Percentiles rank a stretch among this genome's conserved stretches.
These are phyloP conservation scores for Chydorus sphaericus DNA, from an alignment of 2,888 invertebrate species.

Conservation along the genomic window DNA sequence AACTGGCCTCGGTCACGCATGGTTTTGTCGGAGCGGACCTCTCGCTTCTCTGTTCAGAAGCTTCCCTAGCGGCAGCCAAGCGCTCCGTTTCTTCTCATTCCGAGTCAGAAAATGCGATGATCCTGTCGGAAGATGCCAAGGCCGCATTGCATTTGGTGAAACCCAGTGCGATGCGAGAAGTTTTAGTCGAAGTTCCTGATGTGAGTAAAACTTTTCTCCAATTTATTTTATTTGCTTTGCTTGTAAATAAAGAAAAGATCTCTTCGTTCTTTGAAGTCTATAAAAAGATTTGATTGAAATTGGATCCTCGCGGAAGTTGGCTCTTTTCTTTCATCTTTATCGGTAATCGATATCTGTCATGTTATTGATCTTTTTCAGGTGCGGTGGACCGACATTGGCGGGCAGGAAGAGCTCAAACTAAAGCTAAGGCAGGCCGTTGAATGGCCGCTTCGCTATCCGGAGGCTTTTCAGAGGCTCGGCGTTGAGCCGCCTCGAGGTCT, in stretches of 20 bases:
- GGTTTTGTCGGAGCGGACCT: constrained; percentile 86
- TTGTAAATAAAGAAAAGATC: neutral
- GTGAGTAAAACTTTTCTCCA: too few species aligned
- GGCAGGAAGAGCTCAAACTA: constrained; percentile 68
- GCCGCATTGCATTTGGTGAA: constrained; percentile 35
- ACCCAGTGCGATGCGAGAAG: constrained; percentile 83
- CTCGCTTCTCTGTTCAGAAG: constrained; percentile 56
- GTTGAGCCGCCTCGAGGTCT: constrained; percentile 77
- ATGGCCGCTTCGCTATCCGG: constrained; percentile 79
- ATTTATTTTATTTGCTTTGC: too few species aligned
- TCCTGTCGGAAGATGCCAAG: constrained; percentile 21
- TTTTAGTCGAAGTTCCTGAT: constrained; percentile 63
- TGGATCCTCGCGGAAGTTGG: neutral
- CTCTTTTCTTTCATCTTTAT: neutral
- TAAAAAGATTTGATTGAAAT: neutral
- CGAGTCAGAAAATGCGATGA: neutral
- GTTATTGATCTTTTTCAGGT: constrained; percentile 27
- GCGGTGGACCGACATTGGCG: constrained; percentile 86
- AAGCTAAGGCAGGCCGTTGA: constrained; percentile 79
- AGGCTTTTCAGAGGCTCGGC: constrained; percentile 62
- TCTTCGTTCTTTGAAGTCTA: neutral
- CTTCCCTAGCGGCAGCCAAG: constrained; percentile 43
- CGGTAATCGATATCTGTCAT: constrained; percentile 1
- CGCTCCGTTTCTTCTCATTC: neutral
- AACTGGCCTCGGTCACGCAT: constrained; percentile 56